phyloP scores from a whole-genome alignment of 2,113 vertebrate genomes.

The Epinephelus fuscoguttatus region DNA sequence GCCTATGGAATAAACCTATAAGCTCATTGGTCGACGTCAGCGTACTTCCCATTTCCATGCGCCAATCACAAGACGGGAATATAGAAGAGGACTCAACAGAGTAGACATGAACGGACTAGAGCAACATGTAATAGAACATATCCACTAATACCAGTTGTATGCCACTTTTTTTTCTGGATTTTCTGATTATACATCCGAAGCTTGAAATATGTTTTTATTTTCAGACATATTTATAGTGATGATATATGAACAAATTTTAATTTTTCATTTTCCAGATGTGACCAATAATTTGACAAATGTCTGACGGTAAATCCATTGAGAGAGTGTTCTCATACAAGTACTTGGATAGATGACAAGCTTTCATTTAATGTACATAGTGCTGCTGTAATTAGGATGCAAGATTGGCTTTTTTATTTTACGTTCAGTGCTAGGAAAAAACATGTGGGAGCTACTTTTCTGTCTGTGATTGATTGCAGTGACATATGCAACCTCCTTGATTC shows the following conservation, averaged over 20 bases:
- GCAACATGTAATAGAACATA: conserved; percentile 4
- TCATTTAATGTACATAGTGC: too few relatives aligned
- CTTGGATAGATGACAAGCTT: too few relatives aligned
- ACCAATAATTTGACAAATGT: neutral
- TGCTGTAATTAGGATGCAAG: too few relatives aligned
- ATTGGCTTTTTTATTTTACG: too few relatives aligned
- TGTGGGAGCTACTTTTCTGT: too few relatives aligned
- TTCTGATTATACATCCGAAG: neutral
- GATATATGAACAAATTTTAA: neutral
- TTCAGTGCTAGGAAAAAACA: too few relatives aligned
- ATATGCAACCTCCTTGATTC: too few relatives aligned
- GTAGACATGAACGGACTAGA: neutral
- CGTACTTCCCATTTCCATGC: conserved; percentile 49
- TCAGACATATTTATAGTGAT: neutral
- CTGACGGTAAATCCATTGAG: too few relatives aligned
- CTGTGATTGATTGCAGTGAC: too few relatives aligned
- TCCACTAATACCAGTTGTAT: neutral
- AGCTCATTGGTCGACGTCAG: conserved; percentile 73
- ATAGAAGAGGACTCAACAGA: conserved; percentile 18
- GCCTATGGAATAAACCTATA: conserved; percentile 59
- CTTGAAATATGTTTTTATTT: too few relatives aligned
- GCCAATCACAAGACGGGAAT: conserved; percentile 54
- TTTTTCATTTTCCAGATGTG: conserved; percentile 1
- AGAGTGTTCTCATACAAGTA: too few relatives aligned
- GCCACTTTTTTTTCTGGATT: too few relatives aligned